phyloP scores from a whole-genome alignment of 1,140 invertebrate species.

The Proctacanthus coquilletti region DNA sequence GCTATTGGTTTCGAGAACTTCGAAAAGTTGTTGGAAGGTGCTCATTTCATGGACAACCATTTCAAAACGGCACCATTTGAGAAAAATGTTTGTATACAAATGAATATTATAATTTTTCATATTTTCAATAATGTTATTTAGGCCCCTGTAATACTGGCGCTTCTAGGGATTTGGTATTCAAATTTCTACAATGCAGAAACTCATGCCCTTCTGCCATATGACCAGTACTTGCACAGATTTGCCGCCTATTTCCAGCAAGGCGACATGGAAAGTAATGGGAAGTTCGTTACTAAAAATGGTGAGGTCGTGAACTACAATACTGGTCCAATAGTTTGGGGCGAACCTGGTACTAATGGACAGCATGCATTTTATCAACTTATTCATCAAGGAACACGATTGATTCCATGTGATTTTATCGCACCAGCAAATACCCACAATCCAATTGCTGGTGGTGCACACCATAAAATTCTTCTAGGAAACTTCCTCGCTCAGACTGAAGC shows the following conservation, averaged over 20 bases:
- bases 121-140: slow-evolving; percentile 35
- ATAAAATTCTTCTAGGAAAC: slow-evolving; percentile 88
- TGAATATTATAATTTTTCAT: slow-evolving; percentile 1
- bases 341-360: slow-evolving; percentile 99
- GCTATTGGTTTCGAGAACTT: slow-evolving; percentile 95
- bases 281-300: slow-evolving; percentile 74
- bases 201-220: slow-evolving; percentile 91
- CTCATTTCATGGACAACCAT: slow-evolving; percentile 89
- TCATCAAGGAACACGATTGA: slow-evolving; percentile 59
- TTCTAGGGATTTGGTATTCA: slow-evolving; percentile 91
- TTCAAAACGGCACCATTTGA: slow-evolving; percentile 78
- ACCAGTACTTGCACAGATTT: slow-evolving; percentile 97
- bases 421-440: slow-evolving; percentile 89
- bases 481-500: slow-evolving; percentile 98
- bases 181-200: slow-evolving; percentile 95
- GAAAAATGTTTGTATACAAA: slow-evolving; percentile 61
- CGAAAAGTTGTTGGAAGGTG: slow-evolving; percentile 78
- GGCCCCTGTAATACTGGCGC: slow-evolving; percentile 85
- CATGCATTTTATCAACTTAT: slow-evolving; percentile 97
- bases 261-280: slow-evolving; percentile 99
- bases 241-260: slow-evolving; percentile 99
- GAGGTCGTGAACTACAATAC: slow-evolving; percentile 63
- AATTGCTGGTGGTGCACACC: slow-evolving; percentile 56
- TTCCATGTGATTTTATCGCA: slow-evolving; percentile 96
- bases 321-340: slow-evolving; percentile 91